Percentiles rank a stretch among this genome's conserved stretches.
These are phyloP conservation scores for Chelonoidis abingdonii DNA, from an alignment of 2,113 vertebrate genomes.

Conservation along the genomic window DNA sequence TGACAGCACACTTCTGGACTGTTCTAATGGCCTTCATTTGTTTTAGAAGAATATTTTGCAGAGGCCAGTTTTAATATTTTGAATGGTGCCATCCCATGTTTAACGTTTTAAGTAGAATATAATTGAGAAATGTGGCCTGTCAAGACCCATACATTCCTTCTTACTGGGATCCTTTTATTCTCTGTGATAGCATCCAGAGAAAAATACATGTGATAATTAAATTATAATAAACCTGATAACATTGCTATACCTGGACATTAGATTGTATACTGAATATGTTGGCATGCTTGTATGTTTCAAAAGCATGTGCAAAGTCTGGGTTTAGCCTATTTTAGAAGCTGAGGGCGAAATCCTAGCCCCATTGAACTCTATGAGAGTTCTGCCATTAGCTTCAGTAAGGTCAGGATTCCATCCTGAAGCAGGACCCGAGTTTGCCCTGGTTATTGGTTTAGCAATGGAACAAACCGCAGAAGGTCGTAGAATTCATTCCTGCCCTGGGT, in stretches of 20 bases:
- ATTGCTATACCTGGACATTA: fast-evolving
- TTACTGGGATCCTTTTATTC: not conserved
- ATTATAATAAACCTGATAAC: not conserved
- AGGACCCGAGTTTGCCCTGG: not conserved
- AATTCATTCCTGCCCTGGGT: fast-evolving
- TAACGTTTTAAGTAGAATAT: not conserved
- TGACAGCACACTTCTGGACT: not conserved
- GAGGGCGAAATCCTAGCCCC: not conserved
- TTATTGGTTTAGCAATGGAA: not conserved
- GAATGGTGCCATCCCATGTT: not conserved
- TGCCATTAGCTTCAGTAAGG: not conserved
- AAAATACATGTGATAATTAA: fast-evolving
- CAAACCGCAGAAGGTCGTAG: fast-evolving
- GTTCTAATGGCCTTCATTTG: not conserved
- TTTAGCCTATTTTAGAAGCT: not conserved
- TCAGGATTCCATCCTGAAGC: not conserved
- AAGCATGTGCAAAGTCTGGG: not conserved
- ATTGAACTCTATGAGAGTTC: fast-evolving
- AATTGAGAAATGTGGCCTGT: slow-evolving; percentile 5
- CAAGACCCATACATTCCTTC: not conserved
- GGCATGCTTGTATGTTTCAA: not conserved
- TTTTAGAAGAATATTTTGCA: not conserved
- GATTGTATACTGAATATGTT: not conserved
- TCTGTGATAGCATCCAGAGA: not conserved
- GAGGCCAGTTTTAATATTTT: not conserved